Base-by-base conservation (phyloP, 2,113 vertebrate genomes). In the Sterna hirundo region DNA sequence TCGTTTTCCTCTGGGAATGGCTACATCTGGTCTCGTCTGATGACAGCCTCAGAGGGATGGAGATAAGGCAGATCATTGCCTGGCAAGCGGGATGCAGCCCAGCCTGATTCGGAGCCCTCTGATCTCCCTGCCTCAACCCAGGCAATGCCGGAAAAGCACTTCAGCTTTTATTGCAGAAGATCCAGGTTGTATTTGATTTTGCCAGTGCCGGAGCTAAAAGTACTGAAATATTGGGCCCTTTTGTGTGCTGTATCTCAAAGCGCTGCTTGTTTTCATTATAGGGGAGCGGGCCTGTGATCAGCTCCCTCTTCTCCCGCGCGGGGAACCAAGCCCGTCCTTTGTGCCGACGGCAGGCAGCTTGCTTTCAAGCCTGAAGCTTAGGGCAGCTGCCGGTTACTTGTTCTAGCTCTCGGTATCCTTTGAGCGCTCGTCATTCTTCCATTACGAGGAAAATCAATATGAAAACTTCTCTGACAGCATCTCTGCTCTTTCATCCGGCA, bases 391-490 rank as follows among this genome's bases (percentile, higher is more conserved):
- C 11, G 19, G 51, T 88, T 93, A 75, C 89, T 95, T 71, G 64
- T 92, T 93, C 75, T 92, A 44, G 64, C 71, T 86, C 55, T 71
- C 86, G 71, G 58, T 66, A 80, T 81, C 46, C 72, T 92, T 76
- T 46, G 58, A 77, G 84, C 0, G 0, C 58, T 89, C 14, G 8
- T 83, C 49, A 11, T 64, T 90, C 65, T 79, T 94, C 72, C 32
- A 26, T 76, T 83, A 23, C 1, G 4, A 88, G 32, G 29, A 74
- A 68, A 95, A 95, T 93, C 81, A 40, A 55, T 66, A 80, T 12
- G 60, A 81, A 86, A 95, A 88, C 54, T 93, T 76, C 58, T 86
- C 68, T 80, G 62, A 65, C 58, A 27, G 75, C n/a, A 25, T 74
- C 22, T 77, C 18, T 30, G 23, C 51, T 80, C 62, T 85, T 93